Percentiles rank a stretch among this genome's conserved stretches.
Evolutionary conservation across 2,888 invertebrate genomes (phyloP).

Genomic region (Glaucopsyche alexis): DNA sequence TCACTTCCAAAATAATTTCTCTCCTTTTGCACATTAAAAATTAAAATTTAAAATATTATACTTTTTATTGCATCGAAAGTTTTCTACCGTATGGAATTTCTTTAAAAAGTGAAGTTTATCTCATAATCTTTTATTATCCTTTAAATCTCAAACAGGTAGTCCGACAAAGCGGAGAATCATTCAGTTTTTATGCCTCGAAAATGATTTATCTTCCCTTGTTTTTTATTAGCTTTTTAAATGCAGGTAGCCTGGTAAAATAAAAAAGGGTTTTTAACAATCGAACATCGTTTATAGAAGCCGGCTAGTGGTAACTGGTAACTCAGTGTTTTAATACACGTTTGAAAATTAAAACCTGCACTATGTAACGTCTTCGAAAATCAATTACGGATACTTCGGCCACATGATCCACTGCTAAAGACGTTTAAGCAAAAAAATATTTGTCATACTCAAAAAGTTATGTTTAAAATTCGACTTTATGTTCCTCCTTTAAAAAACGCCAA

Average conservation of each 20-base stretch:
- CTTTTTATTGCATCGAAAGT: conserved; percentile 4
- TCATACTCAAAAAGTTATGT: no score
- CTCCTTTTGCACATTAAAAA: background rate
- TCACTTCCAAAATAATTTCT: background rate
- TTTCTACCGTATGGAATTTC: background rate
- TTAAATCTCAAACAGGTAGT: conserved; percentile 58
- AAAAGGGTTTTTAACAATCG: background rate
- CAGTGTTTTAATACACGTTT: background rate
- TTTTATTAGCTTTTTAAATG: conserved; percentile 34
- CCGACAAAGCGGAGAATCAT: conserved; percentile 43
- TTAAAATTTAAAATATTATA: background rate
- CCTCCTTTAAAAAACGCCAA: no score
- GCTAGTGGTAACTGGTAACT: background rate
- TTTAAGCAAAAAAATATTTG: no score
- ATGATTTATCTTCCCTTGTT: conserved; percentile 42
- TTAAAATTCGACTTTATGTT: no score
- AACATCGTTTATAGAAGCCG: background rate
- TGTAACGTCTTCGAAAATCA: no score
- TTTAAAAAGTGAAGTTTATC: conserved; percentile 16
- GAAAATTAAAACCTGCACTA: background rate
- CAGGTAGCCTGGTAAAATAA: conserved; percentile 6
- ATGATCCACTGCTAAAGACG: no score
- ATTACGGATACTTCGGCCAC: no score
- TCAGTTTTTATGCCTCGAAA: conserved; percentile 38
- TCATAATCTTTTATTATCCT: conserved; percentile 21